These are phyloP conservation scores for Sphinx pinastri DNA, from an alignment of 2,888 invertebrate species.

Conservation along the genomic window DNA sequence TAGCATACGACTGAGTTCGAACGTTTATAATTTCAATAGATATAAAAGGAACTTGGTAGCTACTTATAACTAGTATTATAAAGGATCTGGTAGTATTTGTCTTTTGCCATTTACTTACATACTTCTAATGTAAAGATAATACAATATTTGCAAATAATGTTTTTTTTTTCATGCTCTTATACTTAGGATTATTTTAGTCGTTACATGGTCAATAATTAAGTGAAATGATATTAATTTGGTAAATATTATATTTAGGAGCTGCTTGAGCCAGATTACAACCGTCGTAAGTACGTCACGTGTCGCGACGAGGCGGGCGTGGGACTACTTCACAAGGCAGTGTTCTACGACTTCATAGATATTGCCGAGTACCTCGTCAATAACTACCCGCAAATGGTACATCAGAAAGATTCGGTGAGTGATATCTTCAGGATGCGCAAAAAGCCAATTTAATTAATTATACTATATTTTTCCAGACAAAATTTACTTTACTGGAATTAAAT, in stretches of 20 bases:
- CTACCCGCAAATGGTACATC: conserved; percentile 86
- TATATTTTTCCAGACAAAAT: too few relatives aligned
- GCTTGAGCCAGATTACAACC: conserved; percentile 68
- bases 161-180: neutral
- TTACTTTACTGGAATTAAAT: neutral
- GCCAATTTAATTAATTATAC: too few relatives aligned
- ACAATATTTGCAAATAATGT: neutral
- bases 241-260: conserved; percentile 55
- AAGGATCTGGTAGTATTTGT: too few relatives aligned
- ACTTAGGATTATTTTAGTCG: neutral
- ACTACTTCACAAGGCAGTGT: conserved; percentile 91
- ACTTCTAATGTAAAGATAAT: too few relatives aligned
- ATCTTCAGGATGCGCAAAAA: neutral
- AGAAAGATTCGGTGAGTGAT: conserved; percentile 87
- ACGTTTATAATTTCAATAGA: too few relatives aligned
- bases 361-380: conserved; percentile 88
- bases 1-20: too few relatives aligned
- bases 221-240: too few relatives aligned
- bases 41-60: too few relatives aligned
- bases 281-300: conserved; percentile 75
- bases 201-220: too few relatives aligned
- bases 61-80: too few relatives aligned
- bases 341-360: conserved; percentile 88
- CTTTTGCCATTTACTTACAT: too few relatives aligned
- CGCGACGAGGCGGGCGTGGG: conserved; percentile 89